Base-by-base conservation (phyloP, 1,140 invertebrate species). In the Drosophila albomicans region DNA sequence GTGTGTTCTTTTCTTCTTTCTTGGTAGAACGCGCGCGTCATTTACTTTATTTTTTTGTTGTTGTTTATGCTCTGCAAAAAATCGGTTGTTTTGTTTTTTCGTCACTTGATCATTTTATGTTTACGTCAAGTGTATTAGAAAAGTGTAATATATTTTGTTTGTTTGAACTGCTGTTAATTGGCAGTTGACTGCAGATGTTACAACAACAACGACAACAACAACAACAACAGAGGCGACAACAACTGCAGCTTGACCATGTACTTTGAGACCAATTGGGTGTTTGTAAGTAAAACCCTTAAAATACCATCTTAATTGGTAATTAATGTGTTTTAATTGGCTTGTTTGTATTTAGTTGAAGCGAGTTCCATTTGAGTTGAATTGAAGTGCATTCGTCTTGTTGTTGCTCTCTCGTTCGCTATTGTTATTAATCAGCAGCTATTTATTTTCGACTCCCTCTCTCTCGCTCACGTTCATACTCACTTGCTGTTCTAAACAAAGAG, bases 201-300 rank as follows among this genome's bases (percentile, higher is more conserved):
- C 25, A 64, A 45, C 20, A 3, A 8, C 7, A 7, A 38, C 35
- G 38, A 8, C 7, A 6, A 30, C 35, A 15, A 15, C n/a, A 38
- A 78, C 35, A 77, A 25, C 0, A 3, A 25, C 3, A 25, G 20
- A 20, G 3, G 11, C 7, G 7, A 30, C 35, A 38, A 20, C 41
- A 49, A 78, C 35, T 59, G 32, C 32, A 77, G 32, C 35, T 30
- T 46, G 30, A 59, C 62, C 72, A 92, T 92, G 91, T 92, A 68
- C 74, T 92, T 84, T 61, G 54, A 87, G 49, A 92, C 91, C 38
- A 92, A 91, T 54, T 92, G 91, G 91, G 76, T 89, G 69, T 92
- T 92, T 89, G 91, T 92, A 88, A 92, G 91, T 92, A 75, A 75
- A 38, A 57, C 20, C 25, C 46, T 45, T 15, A 7, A 41, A 51